Conservation (phyloP, 2,797 vertebrate genomes). For the Melanotaenia trifasciata region DNA sequence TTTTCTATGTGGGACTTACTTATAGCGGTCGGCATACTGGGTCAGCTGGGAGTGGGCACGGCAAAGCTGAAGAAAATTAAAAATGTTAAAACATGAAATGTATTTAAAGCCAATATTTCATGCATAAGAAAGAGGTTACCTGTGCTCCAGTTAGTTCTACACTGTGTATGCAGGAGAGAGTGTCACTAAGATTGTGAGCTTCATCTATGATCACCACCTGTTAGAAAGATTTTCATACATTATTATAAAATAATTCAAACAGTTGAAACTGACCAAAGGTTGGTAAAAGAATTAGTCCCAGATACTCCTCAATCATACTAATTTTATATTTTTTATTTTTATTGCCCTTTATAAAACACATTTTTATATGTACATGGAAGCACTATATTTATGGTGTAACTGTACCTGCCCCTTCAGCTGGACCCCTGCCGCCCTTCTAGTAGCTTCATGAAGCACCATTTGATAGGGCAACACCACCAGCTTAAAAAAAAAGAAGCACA, state of each 20-base stretch:
- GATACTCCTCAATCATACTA: neutral
- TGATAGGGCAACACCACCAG: slow-evolving; percentile 98
- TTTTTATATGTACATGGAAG: neutral
- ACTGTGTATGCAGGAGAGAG: slow-evolving; percentile 92
- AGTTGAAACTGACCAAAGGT: neutral
- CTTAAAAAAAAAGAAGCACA: slow-evolving; percentile 70
- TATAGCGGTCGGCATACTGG: slow-evolving; percentile 92
- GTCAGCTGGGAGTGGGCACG: slow-evolving; percentile 92
- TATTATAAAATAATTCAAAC: neutral
- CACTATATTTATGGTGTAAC: neutral
- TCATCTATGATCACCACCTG: slow-evolving; percentile 96
- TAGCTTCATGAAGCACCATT: slow-evolving; percentile 91
- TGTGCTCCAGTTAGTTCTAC: slow-evolving; percentile 90
- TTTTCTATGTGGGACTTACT: slow-evolving; percentile 79
- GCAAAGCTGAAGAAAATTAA: slow-evolving; percentile 85
- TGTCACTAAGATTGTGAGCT: slow-evolving; percentile 96
- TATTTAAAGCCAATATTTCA: neutral
- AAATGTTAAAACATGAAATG: slow-evolving; percentile 5
- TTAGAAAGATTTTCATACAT: neutral
- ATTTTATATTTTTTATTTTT: neutral
- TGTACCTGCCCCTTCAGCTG: slow-evolving; percentile 91
- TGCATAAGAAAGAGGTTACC: slow-evolving; percentile 75
- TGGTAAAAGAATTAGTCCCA: neutral
- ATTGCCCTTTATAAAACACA: too few relatives aligned
- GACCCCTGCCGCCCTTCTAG: slow-evolving; percentile 90